phyloP scores from a whole-genome alignment of 2,888 invertebrate species.

The Caenorhabditis afra region DNA sequence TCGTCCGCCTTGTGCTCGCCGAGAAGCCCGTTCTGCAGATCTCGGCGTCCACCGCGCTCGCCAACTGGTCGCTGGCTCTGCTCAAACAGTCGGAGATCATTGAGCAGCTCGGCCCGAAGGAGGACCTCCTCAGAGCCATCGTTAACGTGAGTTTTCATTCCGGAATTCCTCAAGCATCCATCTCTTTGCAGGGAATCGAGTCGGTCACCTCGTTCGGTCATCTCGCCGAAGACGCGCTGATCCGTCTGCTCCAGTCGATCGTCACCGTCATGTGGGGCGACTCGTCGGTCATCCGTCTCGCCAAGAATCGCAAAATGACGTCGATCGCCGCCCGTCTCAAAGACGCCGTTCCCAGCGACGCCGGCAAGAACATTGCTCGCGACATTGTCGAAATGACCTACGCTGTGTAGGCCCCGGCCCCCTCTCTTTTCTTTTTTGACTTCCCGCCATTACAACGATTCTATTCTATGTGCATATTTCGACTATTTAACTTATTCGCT shows the following conservation, averaged over 20 bases:
- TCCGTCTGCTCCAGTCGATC: constrained; percentile 87
- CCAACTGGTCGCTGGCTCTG: constrained; percentile 73
- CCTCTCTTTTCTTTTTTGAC: too few relatives aligned
- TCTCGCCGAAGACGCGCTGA: constrained; percentile 83
- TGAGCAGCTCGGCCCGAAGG: constrained; percentile 76
- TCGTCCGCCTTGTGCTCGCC: constrained; percentile 55
- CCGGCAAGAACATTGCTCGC: constrained; percentile 71
- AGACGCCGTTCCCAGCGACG: constrained; percentile 73
- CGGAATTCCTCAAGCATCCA: too few relatives aligned
- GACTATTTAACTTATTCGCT: too few relatives aligned
- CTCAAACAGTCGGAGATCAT: constrained; percentile 65
- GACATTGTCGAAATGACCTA: constrained; percentile 76
- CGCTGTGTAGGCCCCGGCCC: constrained; percentile 60
- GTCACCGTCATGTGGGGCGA: constrained; percentile 85
- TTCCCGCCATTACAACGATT: too few relatives aligned
- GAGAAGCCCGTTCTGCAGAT: constrained; percentile 64
- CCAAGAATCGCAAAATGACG: constrained; percentile 69
- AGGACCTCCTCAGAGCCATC: constrained; percentile 74
- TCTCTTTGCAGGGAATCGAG: constrained; percentile 55
- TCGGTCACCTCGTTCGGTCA: constrained; percentile 58
- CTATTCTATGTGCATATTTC: too few relatives aligned
- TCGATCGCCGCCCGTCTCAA: constrained; percentile 71
- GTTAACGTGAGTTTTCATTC: constrained; percentile 22
- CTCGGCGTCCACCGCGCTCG: constrained; percentile 71
- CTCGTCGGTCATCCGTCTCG: constrained; percentile 77